Evolutionary conservation across 1,140 invertebrate genomes (phyloP), one percentile per base, ranked within the genome.

Genomic region (Caerostris darwini): DNA sequence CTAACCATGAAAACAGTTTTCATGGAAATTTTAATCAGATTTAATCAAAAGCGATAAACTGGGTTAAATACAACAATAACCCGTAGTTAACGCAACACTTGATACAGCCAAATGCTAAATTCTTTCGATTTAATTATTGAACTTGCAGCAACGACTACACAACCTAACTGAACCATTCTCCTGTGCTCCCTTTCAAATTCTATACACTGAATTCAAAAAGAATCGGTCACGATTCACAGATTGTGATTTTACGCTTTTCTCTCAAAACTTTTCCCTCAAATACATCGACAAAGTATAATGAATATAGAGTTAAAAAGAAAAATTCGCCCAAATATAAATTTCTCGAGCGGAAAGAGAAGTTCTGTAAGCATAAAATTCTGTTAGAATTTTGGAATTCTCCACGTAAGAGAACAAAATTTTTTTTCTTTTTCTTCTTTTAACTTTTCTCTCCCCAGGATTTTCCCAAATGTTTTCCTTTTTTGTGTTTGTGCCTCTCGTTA

Each of bases 331-430:
- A n/a, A 67, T 67, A 14, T 67, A 67, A 67, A 67, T 67, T 67
- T 6, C 17, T 67, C 14, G n/a, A 67, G 61, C 17, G 61, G 61
- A 67, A 67, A 67, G 14, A 67, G n/a, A 67, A 67, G 61, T 67
- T 67, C n/a, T 67, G 61, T 67, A 67, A 67, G 61, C 61, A 67
- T 67, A 67, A 67, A 67, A 67, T 67, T 5, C 12, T 59, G 61
- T 67, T n/a, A 3, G 61, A 67, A 67, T 67, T 67, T 67, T 67
- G n/a, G 61, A 67, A 67, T 67, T 67, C 61, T 67, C 61, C n/a
- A 12, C 5, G 61, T 1, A 34, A 34, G 34, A 67, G 61, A 12
- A 5, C 17, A 67, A 17, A 6, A 61, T 3, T 6, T 17, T 67
- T 67, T n/a, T 67, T 67, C n/a, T n/a, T 67, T 64, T 64, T n/a